Evolutionary conservation across 2,797 vertebrate genomes (phyloP).

Genomic region (Gambelia wislizenii): DNA sequence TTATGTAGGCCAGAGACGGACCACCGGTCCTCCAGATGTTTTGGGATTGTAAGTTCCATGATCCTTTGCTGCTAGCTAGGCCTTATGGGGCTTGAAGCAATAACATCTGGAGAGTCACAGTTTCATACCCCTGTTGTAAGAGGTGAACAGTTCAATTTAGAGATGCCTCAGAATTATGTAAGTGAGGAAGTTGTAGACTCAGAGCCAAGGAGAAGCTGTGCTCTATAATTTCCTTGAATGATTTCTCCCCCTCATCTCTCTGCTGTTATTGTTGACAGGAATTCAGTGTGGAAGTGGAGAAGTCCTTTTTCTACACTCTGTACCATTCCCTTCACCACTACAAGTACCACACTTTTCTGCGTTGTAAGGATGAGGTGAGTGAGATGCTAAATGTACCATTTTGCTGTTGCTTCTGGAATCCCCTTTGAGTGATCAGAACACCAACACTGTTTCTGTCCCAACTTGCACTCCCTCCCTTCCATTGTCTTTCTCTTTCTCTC

Average conservation of each 20-base stretch:
- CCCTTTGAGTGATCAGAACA: background rate
- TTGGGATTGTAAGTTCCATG: background rate
- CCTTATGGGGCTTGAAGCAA: background rate
- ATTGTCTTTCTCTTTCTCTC: background rate
- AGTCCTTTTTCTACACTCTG: conserved; percentile 89
- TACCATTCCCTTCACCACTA: conserved; percentile 96
- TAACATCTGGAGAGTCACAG: background rate
- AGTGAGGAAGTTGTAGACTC: background rate
- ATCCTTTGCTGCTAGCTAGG: background rate
- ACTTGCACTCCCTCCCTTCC: too few relatives aligned
- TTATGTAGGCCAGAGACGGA: background rate
- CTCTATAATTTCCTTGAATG: background rate
- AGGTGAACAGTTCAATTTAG: background rate
- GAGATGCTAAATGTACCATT: background rate
- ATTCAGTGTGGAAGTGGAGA: conserved; percentile 90
- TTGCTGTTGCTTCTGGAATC: background rate
- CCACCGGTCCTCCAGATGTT: background rate
- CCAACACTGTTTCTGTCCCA: background rate
- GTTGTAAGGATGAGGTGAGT: conserved; percentile 93
- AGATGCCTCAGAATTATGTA: background rate
- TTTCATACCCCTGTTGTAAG: background rate
- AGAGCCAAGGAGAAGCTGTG: too few relatives aligned
- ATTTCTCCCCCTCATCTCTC: background rate
- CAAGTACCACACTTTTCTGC: conserved; percentile 96
- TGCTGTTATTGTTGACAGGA: conserved; percentile 76